Base-by-base conservation (phyloP, 1,140 invertebrate genomes). In the Doryteuthis pealeii region DNA sequence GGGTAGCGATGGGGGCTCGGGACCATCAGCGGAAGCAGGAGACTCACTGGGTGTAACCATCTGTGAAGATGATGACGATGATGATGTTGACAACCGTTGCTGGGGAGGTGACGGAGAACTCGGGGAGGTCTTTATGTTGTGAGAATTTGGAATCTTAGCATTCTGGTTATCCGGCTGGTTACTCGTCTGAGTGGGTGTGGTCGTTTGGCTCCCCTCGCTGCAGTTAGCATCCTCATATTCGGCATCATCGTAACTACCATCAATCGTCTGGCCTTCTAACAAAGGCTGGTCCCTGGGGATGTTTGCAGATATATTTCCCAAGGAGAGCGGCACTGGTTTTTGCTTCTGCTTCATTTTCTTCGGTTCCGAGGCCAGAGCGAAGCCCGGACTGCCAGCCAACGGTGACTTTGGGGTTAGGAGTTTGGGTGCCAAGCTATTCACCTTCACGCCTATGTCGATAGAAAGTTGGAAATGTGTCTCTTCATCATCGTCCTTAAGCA, bases 401-500 rank as follows among this genome's bases (percentile, higher is more conserved):
- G 35, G 35, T 40, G 35, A 40, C 35, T 3, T 10, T 40, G 35
- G 3, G 4, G 35, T 40, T 10, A 5, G 35, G 35, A 10, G 3
- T 40, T 40, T 40, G 10, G 10, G 54, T 12, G 5, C 71, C 15
- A 18, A n/a, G 30, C 58, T 68, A 30, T 58, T 32, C 8, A 14
- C 45, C 43, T 76, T 73, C 14, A 32, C 74, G 35, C 40, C 77
- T 2, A 79, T 72, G 22, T 84, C 84, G 14, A 85, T 69, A 28
- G 84, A 84, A 40, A 85, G 68, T 74, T 80, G 72, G 72, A 85
- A 85, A 65, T 82, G 82, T 65, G 74, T 76, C 22, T 83, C 79
- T 69, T 73, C 69, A 6, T 77, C 77, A 33, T 28, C 15, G 18
- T 69, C 71, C 66, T 68, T 32, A 12, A 71, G n/a, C 31, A 4